phyloP scores from a whole-genome alignment of 2,113 vertebrate genomes.

The Onychostoma macrolepis region DNA sequence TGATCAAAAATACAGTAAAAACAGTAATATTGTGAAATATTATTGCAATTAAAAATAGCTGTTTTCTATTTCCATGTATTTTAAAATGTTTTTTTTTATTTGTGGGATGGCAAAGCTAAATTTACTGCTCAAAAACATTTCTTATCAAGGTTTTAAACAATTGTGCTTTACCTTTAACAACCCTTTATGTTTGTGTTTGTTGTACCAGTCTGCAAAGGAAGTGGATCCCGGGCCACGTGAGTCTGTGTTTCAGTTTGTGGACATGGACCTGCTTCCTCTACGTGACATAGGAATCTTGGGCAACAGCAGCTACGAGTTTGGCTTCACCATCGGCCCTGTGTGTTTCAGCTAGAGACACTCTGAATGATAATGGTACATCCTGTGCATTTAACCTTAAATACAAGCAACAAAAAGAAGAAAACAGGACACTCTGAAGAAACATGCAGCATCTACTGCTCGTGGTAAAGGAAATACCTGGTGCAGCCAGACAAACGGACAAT shows the following conservation, averaged over 20 bases:
- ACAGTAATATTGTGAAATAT: background rate
- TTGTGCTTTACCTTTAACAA: background rate
- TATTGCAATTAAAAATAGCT: background rate
- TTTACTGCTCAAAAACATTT: background rate
- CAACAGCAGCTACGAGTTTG: slow-evolving; percentile 76
- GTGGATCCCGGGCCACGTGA: slow-evolving; percentile 68
- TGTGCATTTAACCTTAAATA: background rate
- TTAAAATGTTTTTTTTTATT: background rate
- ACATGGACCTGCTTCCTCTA: slow-evolving; percentile 84
- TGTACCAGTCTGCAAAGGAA: slow-evolving; percentile 70
- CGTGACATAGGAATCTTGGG: slow-evolving; percentile 82
- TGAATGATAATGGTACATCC: background rate
- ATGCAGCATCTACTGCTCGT: slow-evolving; percentile 38
- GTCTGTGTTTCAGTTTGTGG: slow-evolving; percentile 83
- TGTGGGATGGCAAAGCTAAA: background rate
- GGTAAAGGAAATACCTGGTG: slow-evolving; percentile 53
- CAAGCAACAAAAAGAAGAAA: background rate
- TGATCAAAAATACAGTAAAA: background rate
- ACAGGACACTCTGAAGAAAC: slow-evolving; percentile 45
- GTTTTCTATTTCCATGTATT: background rate
- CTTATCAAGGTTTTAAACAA: too few species aligned
- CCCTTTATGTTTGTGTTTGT: slow-evolving; percentile 32
- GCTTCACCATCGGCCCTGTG: slow-evolving; percentile 83
- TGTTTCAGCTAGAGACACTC: slow-evolving; percentile 82
- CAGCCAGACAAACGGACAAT: slow-evolving; percentile 31